Percentiles rank a stretch among this genome's conserved stretches.
phyloP scores from a whole-genome alignment of 2,113 vertebrate genomes.

The Callaeas wilsoni region DNA sequence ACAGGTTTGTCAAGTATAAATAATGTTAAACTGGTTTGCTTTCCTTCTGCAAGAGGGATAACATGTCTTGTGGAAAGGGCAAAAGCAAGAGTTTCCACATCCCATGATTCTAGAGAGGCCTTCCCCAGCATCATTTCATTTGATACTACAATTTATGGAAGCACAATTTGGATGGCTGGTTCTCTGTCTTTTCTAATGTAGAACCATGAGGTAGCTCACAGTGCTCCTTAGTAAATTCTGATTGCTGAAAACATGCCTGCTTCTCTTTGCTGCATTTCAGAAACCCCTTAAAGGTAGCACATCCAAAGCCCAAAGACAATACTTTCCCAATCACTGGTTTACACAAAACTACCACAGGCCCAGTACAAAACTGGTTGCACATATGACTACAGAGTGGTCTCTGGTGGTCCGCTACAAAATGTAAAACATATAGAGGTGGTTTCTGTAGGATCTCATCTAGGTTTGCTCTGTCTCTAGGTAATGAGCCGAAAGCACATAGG shows the following conservation, averaged over 20 bases:
- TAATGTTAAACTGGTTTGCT: not conserved
- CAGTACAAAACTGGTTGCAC: not conserved
- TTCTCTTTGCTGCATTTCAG: not conserved
- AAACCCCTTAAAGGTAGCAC: not conserved
- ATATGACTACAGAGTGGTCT: rapidly evolving
- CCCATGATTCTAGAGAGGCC: not conserved
- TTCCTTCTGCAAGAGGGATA: not conserved
- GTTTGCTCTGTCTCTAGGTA: not conserved
- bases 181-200: not conserved
- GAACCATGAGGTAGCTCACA: not conserved
- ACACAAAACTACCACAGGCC: not conserved
- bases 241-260: not conserved
- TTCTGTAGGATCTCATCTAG: not conserved
- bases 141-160: not conserved
- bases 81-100: not conserved
- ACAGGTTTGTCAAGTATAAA: not conserved
- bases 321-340: not conserved
- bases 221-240: not conserved
- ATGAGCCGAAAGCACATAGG: not conserved
- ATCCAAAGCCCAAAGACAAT: not conserved
- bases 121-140: not conserved
- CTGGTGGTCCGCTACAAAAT: not conserved
- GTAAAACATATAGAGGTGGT: not conserved
- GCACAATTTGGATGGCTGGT: not conserved
- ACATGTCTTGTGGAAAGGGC: not conserved